Conservation (phyloP, 2,888 invertebrate species). For the Morpho deidamia region DNA sequence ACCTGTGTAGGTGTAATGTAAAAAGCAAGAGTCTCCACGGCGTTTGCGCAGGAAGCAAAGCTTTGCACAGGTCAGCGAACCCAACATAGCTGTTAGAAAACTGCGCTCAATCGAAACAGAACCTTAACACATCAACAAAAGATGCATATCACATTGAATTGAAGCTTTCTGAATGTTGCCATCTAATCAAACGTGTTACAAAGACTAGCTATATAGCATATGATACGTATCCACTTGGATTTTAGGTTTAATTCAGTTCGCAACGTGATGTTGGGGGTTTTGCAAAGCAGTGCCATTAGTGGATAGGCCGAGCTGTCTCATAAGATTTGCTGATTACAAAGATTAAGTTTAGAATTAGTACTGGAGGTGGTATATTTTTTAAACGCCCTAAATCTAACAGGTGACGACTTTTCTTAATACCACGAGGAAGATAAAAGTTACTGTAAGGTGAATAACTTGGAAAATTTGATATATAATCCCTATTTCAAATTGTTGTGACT, state of each 20-base stretch:
- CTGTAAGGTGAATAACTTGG: too few species aligned
- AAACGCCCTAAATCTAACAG: slow-evolving; percentile 13
- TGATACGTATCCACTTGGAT: slow-evolving; percentile 15
- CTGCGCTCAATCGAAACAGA: slow-evolving; percentile 22
- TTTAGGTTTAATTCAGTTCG: slow-evolving; percentile 30
- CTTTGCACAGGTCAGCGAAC: slow-evolving; percentile 55
- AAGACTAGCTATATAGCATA: slow-evolving; percentile 22
- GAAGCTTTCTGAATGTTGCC: slow-evolving; percentile 34
- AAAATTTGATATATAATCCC: too few species aligned
- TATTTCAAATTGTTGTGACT: too few species aligned
- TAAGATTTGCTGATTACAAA: slow-evolving; percentile 49
- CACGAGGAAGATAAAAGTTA: background rate
- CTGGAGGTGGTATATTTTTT: slow-evolving; percentile 20
- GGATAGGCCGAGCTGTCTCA: slow-evolving; percentile 47
- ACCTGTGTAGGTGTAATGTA: slow-evolving; percentile 28
- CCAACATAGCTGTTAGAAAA: slow-evolving; percentile 43
- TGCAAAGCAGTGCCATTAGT: slow-evolving; percentile 51
- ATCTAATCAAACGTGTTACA: slow-evolving; percentile 60
- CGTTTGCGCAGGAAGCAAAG: slow-evolving; percentile 49
- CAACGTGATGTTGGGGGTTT: slow-evolving; percentile 29
- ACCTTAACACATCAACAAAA: slow-evolving; percentile 26
- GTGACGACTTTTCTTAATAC: background rate
- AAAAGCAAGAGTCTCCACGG: slow-evolving; percentile 37
- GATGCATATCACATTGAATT: slow-evolving; percentile 16
- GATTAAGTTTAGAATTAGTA: slow-evolving; percentile 38